These are phyloP conservation scores for Heliconius eleuchia DNA, from an alignment of 1,140 invertebrate species.

Conservation along the genomic window DNA sequence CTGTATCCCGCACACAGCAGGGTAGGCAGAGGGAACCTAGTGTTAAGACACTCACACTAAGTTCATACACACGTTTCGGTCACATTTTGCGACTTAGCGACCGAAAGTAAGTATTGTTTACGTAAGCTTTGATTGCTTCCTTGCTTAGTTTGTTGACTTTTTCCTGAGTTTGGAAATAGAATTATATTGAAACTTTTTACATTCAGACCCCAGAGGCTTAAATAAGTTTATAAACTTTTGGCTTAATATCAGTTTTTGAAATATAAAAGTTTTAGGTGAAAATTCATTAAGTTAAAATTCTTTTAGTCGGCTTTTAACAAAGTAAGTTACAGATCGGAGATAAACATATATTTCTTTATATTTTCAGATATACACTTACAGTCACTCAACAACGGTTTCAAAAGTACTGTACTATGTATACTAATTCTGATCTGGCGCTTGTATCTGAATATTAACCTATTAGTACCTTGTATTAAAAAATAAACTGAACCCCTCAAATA, in stretches of 20 bases:
- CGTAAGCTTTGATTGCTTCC: constrained; percentile 23
- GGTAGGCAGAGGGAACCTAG: too few relatives aligned
- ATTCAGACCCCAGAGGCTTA: constrained; percentile 65
- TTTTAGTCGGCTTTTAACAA: constrained; percentile 1
- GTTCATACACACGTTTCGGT: background rate
- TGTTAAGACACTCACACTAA: background rate
- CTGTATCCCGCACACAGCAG: too few relatives aligned
- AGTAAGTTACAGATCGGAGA: background rate
- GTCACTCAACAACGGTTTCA: too few relatives aligned
- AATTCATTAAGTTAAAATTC: background rate
- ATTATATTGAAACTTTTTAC: constrained; percentile 73
- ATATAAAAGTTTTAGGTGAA: background rate
- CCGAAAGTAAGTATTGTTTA: constrained; percentile 20
- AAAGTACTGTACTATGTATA: too few relatives aligned
- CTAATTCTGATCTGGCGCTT: too few relatives aligned
- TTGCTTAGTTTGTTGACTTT: constrained; percentile 28
- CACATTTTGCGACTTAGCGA: constrained; percentile 5
- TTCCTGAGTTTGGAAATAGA: constrained; percentile 50
- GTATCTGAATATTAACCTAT: too few relatives aligned
- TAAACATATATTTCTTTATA: too few relatives aligned
- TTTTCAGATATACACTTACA: too few relatives aligned
- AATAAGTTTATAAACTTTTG: constrained; percentile 55
- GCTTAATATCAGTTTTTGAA: constrained; percentile 4
- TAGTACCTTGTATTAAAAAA: too few relatives aligned
- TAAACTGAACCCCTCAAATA: too few relatives aligned